Evolutionary conservation across 1,140 invertebrate species (phyloP), one percentile per base, ranked within the genome.

Genomic region (Acromyrmex charruanus): DNA sequence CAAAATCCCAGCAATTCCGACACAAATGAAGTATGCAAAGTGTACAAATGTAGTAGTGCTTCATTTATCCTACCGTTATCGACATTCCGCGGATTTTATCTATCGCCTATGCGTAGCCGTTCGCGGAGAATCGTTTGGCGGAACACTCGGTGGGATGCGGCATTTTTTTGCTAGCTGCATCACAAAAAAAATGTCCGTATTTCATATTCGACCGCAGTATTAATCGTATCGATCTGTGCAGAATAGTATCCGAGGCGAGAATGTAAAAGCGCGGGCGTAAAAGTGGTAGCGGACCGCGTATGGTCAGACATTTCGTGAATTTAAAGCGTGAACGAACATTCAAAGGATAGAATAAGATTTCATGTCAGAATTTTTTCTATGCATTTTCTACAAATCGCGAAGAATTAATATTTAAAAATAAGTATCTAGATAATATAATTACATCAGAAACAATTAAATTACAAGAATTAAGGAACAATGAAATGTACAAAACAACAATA

Each of bases 11-110:
- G 80, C 80, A 75, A 84, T 84, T 75, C 28, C 44, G 25, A 51
- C 80, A 74, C 80, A 84, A 84, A 84, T 84, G 69, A 84, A 84
- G 55, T 75, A 75, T 84, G 55, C 71, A 84, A 63, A 84, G 55
- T 84, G 69, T 61, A 74, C 80, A 84, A 75, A 84, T 84, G 55
- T 51, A 84, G 77, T 80, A 66, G 80, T 51, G 80, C 58, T 84
- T 84, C 80, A 84, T 82, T 82, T 74, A 72, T 61, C 25, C 39
- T 18, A 39, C 55, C 39, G 80, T 82, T 82, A 84, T 84, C 80
- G 80, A 84, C 69, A 84, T 84, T 84, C 80, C 55, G 28, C n/a
- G 80, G 39, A 75, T 84, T 84, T 75, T 74, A 84, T 63, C 44
- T 49, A 49, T 55, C 39, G 53, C 18, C 53, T 51, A 69, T 14